phyloP scores from a whole-genome alignment of 1,140 invertebrate species.

The Calephelis nemesis region DNA sequence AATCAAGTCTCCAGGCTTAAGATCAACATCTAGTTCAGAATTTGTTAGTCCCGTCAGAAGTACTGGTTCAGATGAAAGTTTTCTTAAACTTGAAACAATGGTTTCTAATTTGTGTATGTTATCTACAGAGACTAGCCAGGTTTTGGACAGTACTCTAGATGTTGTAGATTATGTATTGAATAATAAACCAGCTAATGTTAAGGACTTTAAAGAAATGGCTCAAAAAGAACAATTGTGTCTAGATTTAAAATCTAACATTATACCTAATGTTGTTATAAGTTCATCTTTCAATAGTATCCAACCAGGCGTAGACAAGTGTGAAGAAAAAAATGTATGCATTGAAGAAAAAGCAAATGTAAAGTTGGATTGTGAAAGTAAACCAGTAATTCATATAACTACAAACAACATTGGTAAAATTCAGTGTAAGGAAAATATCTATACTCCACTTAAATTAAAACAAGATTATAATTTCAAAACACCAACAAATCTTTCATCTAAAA shows the following conservation, averaged over 20 bases:
- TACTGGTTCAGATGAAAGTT: conserved; percentile 14
- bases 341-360: not conserved
- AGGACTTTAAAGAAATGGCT: not conserved
- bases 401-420: conserved; percentile 28
- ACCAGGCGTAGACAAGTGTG: not conserved
- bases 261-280: not conserved
- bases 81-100: conserved; percentile 7
- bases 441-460: conserved; percentile 13
- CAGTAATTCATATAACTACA: not conserved
- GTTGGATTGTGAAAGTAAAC: not conserved
- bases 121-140: not conserved
- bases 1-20: conserved; percentile 3
- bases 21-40: conserved; percentile 4
- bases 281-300: not conserved
- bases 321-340: not conserved
- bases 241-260: not conserved
- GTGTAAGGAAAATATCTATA: conserved; percentile 25
- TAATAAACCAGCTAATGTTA: not conserved
- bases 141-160: not conserved
- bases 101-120: not conserved
- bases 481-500: conserved; percentile 39
- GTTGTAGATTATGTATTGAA: not conserved
- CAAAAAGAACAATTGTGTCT: not conserved
- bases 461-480: conserved; percentile 49
- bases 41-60: not conserved